Conservation (phyloP, 2,797 vertebrate genomes). For the Sardinella longiceps region DNA sequence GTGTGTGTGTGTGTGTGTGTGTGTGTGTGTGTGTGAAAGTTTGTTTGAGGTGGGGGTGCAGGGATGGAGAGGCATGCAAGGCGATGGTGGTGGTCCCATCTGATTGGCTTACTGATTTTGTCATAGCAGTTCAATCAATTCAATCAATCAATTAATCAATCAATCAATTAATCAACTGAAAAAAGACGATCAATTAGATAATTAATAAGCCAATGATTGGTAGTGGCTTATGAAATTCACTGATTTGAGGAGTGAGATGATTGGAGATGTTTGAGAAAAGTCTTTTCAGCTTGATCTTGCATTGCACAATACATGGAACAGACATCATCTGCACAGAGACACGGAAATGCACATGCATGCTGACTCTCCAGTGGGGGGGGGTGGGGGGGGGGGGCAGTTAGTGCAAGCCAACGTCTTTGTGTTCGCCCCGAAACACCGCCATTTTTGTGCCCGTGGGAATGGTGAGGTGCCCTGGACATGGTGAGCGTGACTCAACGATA, state of each 20-base stretch:
- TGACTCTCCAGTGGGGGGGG: conserved; percentile 35
- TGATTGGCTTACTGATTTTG: not conserved
- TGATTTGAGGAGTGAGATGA: conserved; percentile 37
- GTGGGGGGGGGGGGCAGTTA: conserved; percentile 35
- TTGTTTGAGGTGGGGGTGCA: not conserved
- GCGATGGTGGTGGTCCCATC: conserved; percentile 22
- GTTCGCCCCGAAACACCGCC: not conserved
- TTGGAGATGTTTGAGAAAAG: conserved; percentile 29
- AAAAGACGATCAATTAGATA: too few relatives aligned
- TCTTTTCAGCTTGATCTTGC: conserved; percentile 37
- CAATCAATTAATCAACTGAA: too few relatives aligned
- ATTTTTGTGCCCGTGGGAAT: not conserved
- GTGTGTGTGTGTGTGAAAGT: not conserved
- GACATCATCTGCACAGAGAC: conserved; percentile 72
- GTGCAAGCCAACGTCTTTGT: conserved; percentile 56
- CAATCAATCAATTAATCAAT: conserved; percentile 23
- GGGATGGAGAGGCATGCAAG: conserved; percentile 65
- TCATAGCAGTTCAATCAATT: not conserved
- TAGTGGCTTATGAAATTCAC: not conserved
- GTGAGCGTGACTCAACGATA: not conserved
- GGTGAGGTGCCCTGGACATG: not conserved
- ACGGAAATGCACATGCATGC: conserved; percentile 75
- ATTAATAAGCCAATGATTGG: not conserved
- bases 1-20: not conserved
- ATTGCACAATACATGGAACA: conserved; percentile 65